Evolutionary conservation across 1,140 invertebrate genomes (phyloP).

Genomic region (Cecropterus lyciades): DNA sequence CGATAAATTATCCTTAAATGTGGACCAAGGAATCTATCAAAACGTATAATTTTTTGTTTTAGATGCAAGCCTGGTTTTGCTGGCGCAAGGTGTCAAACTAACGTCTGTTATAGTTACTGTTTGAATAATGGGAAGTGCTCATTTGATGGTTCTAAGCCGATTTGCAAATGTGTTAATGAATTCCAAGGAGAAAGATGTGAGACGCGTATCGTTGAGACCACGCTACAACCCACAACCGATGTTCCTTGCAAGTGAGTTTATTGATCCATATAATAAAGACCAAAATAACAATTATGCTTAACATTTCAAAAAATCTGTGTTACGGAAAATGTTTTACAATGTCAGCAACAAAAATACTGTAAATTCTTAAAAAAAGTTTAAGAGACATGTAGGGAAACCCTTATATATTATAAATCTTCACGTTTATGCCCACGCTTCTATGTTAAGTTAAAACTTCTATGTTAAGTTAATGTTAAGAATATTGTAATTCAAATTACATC

Average conservation of each 20-base stretch:
- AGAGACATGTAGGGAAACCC: no score
- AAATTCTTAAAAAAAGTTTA: no score
- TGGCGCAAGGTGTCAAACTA: slow-evolving; percentile 86
- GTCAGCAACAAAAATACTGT: no score
- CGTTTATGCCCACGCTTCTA: no score
- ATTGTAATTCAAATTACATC: no score
- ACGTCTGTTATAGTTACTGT: slow-evolving; percentile 87
- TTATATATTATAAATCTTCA: no score
- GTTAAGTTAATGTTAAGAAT: no score
- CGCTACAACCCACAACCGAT: slow-evolving; percentile 17
- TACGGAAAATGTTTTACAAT: no score
- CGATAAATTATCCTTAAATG: slow-evolving; percentile 27
- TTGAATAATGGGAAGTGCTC: slow-evolving; percentile 88
- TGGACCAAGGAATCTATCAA: no score
- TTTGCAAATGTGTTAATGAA: slow-evolving; percentile 82
- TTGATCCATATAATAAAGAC: neutral
- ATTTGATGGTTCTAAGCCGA: slow-evolving; percentile 62
- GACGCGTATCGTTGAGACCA: slow-evolving; percentile 45
- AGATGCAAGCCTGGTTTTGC: slow-evolving; percentile 83
- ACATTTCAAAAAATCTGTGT: no score
- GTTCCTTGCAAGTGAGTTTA: slow-evolving; percentile 56
- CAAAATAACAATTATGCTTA: no score
- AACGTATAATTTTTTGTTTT: slow-evolving; percentile 63
- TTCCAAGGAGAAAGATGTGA: slow-evolving; percentile 87
- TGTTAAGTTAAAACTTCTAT: no score